A percentile compares a stretch with the other conserved stretches of the same genome.
Evolutionary conservation across 2,797 vertebrate genomes (phyloP).

Genomic region (Potorous gilbertii): DNA sequence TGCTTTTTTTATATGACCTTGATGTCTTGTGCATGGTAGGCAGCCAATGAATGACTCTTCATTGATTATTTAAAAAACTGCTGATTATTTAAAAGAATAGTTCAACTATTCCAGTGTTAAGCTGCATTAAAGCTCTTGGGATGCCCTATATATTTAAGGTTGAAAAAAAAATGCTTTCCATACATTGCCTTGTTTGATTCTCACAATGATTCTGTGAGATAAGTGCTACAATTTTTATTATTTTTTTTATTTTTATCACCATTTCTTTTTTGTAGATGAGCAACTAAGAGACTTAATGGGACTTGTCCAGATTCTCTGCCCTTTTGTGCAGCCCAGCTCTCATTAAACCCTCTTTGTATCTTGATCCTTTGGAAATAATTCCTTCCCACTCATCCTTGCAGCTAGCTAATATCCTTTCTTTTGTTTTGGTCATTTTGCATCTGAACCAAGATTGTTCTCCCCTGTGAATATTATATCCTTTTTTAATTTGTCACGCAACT

Average conservation of each 20-base stretch:
- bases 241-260: background rate
- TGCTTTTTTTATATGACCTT: background rate
- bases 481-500: background rate
- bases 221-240: background rate
- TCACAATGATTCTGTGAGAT: background rate
- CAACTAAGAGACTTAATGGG: background rate
- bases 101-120: background rate
- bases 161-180: background rate
- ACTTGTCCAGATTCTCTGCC: background rate
- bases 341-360: background rate
- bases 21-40: background rate
- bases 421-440: fast-evolving
- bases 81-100: background rate
- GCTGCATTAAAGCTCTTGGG: background rate
- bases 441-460: background rate
- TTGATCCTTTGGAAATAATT: background rate
- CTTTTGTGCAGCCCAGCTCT: background rate
- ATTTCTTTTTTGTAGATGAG: background rate
- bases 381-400: too few species aligned
- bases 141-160: background rate
- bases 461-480: background rate
- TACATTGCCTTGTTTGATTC: background rate
- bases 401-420: background rate
- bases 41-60: background rate
- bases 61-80: background rate